Evolutionary conservation across 1,140 invertebrate species (phyloP).

Genomic region (Phthorimaea operculella): DNA sequence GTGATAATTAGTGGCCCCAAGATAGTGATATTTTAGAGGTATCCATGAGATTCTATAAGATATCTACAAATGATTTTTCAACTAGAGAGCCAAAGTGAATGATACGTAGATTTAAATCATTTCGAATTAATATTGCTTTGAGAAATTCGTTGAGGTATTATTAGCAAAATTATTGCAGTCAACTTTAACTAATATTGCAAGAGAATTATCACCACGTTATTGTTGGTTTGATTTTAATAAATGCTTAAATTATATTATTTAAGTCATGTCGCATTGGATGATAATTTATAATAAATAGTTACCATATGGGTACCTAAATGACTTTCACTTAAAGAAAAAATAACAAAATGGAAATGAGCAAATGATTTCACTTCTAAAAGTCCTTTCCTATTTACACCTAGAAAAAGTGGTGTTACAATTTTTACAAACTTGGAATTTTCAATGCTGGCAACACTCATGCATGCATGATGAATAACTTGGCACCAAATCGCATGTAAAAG

Average conservation of each 20-base stretch:
- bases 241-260: constrained; percentile 11
- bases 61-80: constrained; percentile 2
- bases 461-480: no score
- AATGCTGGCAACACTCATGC: background rate
- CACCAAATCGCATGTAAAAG: no score
- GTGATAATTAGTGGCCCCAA: constrained; percentile 44
- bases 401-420: constrained; percentile 4
- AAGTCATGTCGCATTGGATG: constrained; percentile 57
- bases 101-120: background rate
- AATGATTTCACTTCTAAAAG: constrained; percentile 11
- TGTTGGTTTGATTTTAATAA: no score
- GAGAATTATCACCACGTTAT: no score
- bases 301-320: background rate
- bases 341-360: constrained; percentile 40
- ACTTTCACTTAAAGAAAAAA: constrained; percentile 2
- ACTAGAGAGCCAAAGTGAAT: background rate
- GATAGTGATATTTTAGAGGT: constrained; percentile 28
- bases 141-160: constrained; percentile 49
- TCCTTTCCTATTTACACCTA: constrained; percentile 2
- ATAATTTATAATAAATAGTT: constrained; percentile 24
- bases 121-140: constrained; percentile 51
- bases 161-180: constrained; percentile 30
- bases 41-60: constrained; percentile 6
- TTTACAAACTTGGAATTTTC: background rate
- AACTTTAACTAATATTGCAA: constrained; percentile 4